Base-by-base conservation (phyloP, 1,140 invertebrate genomes). In the Drosophila ironensis region DNA sequence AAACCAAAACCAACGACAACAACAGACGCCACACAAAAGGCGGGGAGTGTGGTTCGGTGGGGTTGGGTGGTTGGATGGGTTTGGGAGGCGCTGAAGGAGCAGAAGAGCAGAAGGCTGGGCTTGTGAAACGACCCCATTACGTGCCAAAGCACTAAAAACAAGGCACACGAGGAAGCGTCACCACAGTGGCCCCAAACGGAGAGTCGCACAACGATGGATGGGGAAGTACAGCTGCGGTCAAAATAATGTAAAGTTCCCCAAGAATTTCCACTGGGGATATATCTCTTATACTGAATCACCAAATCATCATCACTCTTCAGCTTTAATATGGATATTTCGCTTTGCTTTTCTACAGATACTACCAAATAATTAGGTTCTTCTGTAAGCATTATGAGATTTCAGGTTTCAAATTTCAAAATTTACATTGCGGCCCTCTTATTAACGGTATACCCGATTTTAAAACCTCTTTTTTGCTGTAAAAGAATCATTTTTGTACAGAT, bases 61-160 rank as follows among this genome's bases (percentile, higher is more conserved):
- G 11, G 2, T 16, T 12, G n/a, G 33, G 42, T 48, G 38, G 30
- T 25, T 45, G 42, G 40, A 17, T n/a, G 47, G n/a, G n/a, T n/a
- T 27, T 28, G 45, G 33, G 38, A 11, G 51, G 6, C 11, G 27
- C 2, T 3, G 28, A 12, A 14, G 28, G 19, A 37, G 45, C n/a
- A n/a, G n/a, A n/a, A n/a, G 28, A 33, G 37, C 27, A 33, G 22
- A 25, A 46, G 60, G 25, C 57, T 37, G 50, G 45, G 66, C 52
- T 51, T 51, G 41, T 60, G 63, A 24, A 56, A 48, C 78, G 78
- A 82, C 78, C 78, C 78, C 78, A 82, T 82, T 82, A 82, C 78
- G 78, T 82, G 78, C 78, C 78, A 82, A 82, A 82, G 78, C 78
- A 82, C 78, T 82, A 73, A 82, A 82, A 82, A 81, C 71, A 75